Base-by-base conservation (phyloP, 1,140 invertebrate genomes). In the Dendrolimus punctatus region DNA sequence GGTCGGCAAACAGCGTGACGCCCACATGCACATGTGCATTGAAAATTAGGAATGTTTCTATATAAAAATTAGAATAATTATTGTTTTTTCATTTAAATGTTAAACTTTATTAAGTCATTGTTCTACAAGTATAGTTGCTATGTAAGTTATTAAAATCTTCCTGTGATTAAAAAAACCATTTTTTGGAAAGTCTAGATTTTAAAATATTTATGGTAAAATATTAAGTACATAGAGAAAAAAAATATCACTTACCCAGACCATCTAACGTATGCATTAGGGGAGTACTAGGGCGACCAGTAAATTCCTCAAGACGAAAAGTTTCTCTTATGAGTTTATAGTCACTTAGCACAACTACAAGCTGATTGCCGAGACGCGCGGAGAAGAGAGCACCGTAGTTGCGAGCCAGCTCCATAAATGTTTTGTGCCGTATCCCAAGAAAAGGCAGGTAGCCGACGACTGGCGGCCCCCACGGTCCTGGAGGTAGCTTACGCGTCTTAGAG, bases 221-320 rank as follows among this genome's bases (percentile, higher is more conserved):
- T 23, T 23, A 2, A 23, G 23, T 23, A 23, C 23, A 23, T 23
- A 3, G 3, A 23, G 1, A 23, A 23, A 23, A 45, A 45, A 44
- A 49, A 52, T 10, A 42, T 9, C 23, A 93, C 92, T 95, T 82
- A 97, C 95, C 96, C 55, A 95, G 96, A 67, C 95, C 95, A 69
- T 93, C 94, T 38, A 97, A 88, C n/a, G 96, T 94, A 63, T 93
- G 91, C 87, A 92, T 95, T 65, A 97, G 92, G 44, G 94, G 93
- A 8, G 92, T 95, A 64, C 92, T 91, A 8, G 96, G 96, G 49
- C 95, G 90, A 38, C 93, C 95, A 57, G 93, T 95, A 84, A 97
- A 96, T 66, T 95, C 94, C 67, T 95, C 94, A 9, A 91, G 90
- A 0, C 93, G 88, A 77, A 98, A 97, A 10, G 94, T 91, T 68